phyloP scores from a whole-genome alignment of 2,113 vertebrate genomes.

The Onychostoma macrolepis region DNA sequence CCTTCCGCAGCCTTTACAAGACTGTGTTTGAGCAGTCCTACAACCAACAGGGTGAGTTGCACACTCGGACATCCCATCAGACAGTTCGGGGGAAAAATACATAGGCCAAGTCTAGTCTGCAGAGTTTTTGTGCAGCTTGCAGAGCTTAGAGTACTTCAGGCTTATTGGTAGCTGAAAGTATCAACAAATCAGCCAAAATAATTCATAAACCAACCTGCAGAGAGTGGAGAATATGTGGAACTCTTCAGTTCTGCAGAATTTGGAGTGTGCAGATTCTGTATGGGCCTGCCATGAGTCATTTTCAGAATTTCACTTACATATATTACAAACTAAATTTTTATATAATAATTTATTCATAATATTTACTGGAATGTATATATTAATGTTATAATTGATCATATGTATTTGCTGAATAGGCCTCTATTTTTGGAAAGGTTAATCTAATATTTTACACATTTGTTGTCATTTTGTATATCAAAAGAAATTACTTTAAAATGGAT shows the following conservation, averaged over 20 bases:
- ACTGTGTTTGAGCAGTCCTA: constrained; percentile 93
- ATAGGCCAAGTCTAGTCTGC: background rate
- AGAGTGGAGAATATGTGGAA: background rate
- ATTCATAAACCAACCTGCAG: background rate
- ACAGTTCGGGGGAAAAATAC: background rate
- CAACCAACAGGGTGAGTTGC: constrained; percentile 86
- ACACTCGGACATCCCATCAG: background rate
- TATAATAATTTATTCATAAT: background rate
- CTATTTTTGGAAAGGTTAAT: too few relatives aligned
- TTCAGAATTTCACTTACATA: background rate
- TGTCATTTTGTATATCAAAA: background rate
- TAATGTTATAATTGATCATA: too few relatives aligned
- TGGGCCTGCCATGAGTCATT: background rate
- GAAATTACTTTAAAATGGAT: background rate
- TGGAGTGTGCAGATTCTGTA: background rate
- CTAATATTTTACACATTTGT: too few relatives aligned
- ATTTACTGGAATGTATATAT: background rate
- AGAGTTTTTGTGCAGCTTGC: background rate
- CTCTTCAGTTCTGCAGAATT: background rate
- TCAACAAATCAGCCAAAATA: background rate
- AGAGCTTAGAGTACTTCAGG: background rate
- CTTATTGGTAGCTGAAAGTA: background rate
- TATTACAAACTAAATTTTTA: background rate
- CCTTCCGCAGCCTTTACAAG: constrained; percentile 94
- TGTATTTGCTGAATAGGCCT: too few relatives aligned